Evolutionary conservation across 2,797 vertebrate species (phyloP), one percentile per base, ranked within the genome.

Genomic region (Trematomus bernacchii): DNA sequence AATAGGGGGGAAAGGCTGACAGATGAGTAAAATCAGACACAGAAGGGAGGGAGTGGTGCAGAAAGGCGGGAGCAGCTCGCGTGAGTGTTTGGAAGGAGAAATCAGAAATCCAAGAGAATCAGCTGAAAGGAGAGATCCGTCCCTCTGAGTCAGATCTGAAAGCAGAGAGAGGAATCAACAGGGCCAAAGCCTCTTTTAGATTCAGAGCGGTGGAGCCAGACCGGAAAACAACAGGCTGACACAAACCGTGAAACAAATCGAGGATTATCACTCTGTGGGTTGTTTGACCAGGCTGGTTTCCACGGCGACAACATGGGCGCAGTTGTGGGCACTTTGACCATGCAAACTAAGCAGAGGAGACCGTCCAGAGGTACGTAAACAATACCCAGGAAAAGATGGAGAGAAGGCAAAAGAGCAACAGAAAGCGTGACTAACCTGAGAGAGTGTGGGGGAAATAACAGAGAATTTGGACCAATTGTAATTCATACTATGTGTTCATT

Each of bases 311-410:
- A 93, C 87, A 99, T 99, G 98, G 98, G 98, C 84, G 98, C 98
- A 88, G 98, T 99, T 88, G 97, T 99, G 96, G 98, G 98, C 91
- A 99, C 97, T 58, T 96, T 99, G 94, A 98, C 97, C 60, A 96
- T 99, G 96, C 97, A 99, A 94, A 98, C 97, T 87, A 99, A 97
- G 95, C 97, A 98, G 95, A 97, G 98, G 90, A 90, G 96, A 95
- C 96, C 96, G 54, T 96, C 96, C 27, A 97, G 97, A 98, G 98
- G 98, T 99, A 98, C 89, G 96, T 92, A 76, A 47, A 80, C 71
- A 76, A 30, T 47, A 43, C 63, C 46, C 54, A 75, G 55, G 69
- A 61, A 79, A 46, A 78, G 65, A 86, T 37, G 69, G 60, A 66
- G 65, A 58, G 6, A 6, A 47, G 58, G 69, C 23, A 79, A 73